phyloP scores from a whole-genome alignment of 2,113 vertebrate genomes.

The Eolophus roseicapilla region DNA sequence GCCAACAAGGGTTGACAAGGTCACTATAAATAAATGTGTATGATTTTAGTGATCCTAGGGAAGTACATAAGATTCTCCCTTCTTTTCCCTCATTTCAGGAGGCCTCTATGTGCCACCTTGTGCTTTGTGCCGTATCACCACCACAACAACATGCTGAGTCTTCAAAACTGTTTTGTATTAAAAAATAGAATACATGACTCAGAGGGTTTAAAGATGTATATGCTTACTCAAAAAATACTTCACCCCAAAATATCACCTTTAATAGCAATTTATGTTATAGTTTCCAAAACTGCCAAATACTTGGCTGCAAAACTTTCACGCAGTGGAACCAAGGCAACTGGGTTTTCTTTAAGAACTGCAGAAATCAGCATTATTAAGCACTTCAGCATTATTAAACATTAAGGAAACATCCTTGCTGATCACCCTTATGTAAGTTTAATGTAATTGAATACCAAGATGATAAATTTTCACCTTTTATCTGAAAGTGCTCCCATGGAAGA shows the following conservation, averaged over 20 bases:
- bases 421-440: neutral
- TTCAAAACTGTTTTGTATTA: neutral
- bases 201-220: neutral
- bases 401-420: neutral
- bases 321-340: accelerated
- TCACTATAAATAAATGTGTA: neutral
- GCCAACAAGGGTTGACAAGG: neutral
- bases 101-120: neutral
- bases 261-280: neutral
- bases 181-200: slow-evolving; percentile 40
- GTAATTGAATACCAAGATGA: neutral
- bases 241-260: slow-evolving; percentile 9
- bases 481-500: neutral
- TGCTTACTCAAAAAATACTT: neutral
- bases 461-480: neutral
- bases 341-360: neutral
- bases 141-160: neutral
- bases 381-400: neutral
- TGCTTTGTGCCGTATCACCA: neutral
- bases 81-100: neutral
- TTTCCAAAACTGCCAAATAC: neutral
- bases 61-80: neutral
- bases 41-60: neutral
- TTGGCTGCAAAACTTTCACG: neutral
- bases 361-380: neutral